These are phyloP conservation scores for Thaleichthys pacificus DNA, from an alignment of 2,797 vertebrate species.

Conservation along the genomic window DNA sequence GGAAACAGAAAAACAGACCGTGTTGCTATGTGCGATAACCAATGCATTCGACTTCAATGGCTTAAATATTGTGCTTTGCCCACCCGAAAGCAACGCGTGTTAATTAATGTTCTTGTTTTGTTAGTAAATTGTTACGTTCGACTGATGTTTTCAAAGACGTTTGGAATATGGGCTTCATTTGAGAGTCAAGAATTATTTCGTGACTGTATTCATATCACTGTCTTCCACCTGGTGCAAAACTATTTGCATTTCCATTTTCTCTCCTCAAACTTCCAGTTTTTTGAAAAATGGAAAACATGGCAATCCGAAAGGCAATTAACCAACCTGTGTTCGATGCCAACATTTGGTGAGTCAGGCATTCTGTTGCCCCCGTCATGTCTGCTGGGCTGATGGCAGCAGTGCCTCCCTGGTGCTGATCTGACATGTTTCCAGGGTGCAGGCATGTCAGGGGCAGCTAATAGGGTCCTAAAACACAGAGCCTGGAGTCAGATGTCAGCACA, in stretches of 20 bases:
- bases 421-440: slow-evolving; percentile 8
- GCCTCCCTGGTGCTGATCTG: slow-evolving; percentile 14
- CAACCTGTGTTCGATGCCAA: not conserved
- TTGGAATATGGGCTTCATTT: not conserved
- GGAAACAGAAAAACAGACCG: too few relatives aligned
- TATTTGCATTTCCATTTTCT: not conserved
- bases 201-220: not conserved
- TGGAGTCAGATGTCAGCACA: slow-evolving; percentile 21
- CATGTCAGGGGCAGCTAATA: slow-evolving; percentile 26
- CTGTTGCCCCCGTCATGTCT: not conserved
- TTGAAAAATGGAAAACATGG: not conserved
- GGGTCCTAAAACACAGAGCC: slow-evolving; percentile 18
- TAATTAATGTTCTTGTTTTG: not conserved
- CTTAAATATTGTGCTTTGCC: not conserved
- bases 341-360: slow-evolving; percentile 8
- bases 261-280: not conserved
- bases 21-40: not conserved
- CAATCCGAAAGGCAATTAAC: not conserved
- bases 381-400: slow-evolving; percentile 10
- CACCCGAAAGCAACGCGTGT: not conserved
- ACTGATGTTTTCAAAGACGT: not conserved
- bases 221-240: not conserved
- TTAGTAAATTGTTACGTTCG: not conserved
- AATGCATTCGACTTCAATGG: not conserved
- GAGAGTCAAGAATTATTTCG: not conserved